Evolutionary conservation across 2,888 invertebrate species (phyloP).

Genomic region (Sinodicranocentrus sp.): DNA sequence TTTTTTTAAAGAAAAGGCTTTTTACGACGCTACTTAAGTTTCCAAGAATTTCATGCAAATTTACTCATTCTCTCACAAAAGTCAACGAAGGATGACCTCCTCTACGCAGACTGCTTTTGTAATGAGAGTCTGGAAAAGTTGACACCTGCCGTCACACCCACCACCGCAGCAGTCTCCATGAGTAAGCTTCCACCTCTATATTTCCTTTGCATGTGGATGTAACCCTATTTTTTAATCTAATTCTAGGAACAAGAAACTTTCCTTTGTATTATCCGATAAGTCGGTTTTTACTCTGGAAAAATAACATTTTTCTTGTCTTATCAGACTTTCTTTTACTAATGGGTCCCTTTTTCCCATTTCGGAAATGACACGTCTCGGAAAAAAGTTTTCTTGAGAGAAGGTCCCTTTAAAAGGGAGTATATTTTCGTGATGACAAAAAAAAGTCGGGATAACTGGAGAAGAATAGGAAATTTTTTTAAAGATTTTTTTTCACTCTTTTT

Average conservation of each 20-base stretch:
- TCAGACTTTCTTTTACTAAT: constrained; percentile 13
- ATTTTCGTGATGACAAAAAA: constrained; percentile 16
- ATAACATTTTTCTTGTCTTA: constrained; percentile 34
- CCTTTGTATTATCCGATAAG: constrained; percentile 7
- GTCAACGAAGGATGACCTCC: no score
- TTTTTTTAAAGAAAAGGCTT: no score
- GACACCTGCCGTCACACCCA: not conserved
- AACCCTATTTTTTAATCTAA: constrained; percentile 5
- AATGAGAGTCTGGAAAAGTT: no score
- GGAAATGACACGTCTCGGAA: constrained; percentile 13
- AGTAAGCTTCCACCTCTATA: no score
- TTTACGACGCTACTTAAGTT: no score
- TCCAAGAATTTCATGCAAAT: no score
- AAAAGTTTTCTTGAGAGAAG: not conserved
- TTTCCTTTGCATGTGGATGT: not conserved
- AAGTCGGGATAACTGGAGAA: constrained; percentile 11
- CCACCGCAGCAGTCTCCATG: no score
- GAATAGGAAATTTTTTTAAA: no score
- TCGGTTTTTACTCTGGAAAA: constrained; percentile 20
- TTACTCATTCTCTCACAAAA: no score
- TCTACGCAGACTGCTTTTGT: no score
- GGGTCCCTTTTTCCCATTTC: constrained; percentile 13
- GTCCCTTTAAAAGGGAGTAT: no score
- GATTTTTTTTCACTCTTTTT: not conserved
- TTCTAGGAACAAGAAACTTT: constrained; percentile 25